These are phyloP conservation scores for Caenorhabditis doughertyi DNA, from an alignment of 2,888 invertebrate species.

Conservation along the genomic window DNA sequence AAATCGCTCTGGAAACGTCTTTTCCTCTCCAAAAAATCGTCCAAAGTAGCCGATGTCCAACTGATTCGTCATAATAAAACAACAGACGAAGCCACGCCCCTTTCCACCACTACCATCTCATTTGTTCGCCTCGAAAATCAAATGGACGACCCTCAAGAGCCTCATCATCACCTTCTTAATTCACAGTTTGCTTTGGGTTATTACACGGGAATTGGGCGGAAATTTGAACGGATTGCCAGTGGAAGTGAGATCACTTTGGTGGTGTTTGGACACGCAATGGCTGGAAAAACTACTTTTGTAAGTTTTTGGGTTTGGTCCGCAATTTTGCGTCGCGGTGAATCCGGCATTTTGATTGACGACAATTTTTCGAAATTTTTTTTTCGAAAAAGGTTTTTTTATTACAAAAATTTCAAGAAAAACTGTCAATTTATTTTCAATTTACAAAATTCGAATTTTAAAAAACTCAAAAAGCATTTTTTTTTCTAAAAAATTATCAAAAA, in stretches of 20 bases:
- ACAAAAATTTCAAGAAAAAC: no score
- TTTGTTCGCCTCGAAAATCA: constrained; percentile 34
- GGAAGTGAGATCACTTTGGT: constrained; percentile 51
- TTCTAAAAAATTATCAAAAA: no score
- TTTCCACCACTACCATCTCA: not conserved
- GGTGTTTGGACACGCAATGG: constrained; percentile 50
- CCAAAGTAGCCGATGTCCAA: not conserved
- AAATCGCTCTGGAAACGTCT: constrained; percentile 49
- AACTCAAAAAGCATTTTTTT: no score
- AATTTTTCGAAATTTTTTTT: no score
- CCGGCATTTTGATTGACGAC: no score
- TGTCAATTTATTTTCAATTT: no score
- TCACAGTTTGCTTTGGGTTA: constrained; percentile 33
- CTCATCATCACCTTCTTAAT: constrained; percentile 1
- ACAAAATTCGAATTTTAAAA: no score
- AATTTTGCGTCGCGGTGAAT: no score
- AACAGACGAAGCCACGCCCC: not conserved
- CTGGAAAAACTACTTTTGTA: constrained; percentile 57
- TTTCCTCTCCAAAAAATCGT: constrained; percentile 36
- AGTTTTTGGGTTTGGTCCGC: no score
- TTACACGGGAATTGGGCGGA: constrained; percentile 56
- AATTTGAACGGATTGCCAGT: constrained; percentile 46
- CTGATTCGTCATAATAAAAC: constrained; percentile 7
- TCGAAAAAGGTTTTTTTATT: no score
- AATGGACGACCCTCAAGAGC: constrained; percentile 25